A percentile compares a stretch with the other conserved stretches of the same genome.
Conservation (phyloP, 2,888 invertebrate species). For the Herminia tarsipennalis region DNA sequence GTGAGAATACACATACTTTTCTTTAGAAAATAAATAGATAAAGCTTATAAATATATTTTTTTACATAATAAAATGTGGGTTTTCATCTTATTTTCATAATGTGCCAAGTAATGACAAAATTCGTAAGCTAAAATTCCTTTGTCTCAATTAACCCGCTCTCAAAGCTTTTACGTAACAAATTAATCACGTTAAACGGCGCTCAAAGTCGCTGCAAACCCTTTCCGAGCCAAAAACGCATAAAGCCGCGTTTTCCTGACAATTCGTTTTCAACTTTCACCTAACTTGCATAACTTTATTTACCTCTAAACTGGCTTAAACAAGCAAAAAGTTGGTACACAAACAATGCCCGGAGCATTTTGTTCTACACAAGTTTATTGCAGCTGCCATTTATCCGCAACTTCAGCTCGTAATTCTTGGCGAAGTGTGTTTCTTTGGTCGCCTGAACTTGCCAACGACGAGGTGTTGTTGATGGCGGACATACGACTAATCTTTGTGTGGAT, state of each 20-base stretch:
- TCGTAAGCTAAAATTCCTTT: constrained; percentile 1
- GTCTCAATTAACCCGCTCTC: constrained; percentile 6
- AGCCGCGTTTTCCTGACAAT: constrained; percentile 26
- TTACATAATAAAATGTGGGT: no score
- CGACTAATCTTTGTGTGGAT: no score
- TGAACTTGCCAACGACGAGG: constrained; percentile 34
- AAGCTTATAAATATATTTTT: no score
- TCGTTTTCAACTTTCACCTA: constrained; percentile 35
- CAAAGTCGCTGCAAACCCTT: constrained; percentile 21
- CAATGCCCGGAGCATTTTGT: constrained; percentile 43
- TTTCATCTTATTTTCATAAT: no score
- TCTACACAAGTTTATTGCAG: constrained; percentile 40
- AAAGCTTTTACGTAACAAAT: constrained; percentile 9
- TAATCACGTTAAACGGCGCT: constrained; percentile 12
- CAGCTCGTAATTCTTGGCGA: constrained; percentile 39
- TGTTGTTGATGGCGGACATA: constrained; percentile 33
- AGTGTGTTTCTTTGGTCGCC: constrained; percentile 44
- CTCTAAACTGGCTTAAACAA: constrained; percentile 44
- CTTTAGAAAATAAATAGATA: neutral
- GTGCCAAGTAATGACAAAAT: neutral
- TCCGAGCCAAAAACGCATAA: constrained; percentile 35
- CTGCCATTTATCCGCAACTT: constrained; percentile 43
- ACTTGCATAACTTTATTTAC: constrained; percentile 46
- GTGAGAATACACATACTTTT: no score
- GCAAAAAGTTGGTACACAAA: constrained; percentile 38